Base-by-base conservation (phyloP, 2,797 vertebrate genomes). In the Danio tinwini region DNA sequence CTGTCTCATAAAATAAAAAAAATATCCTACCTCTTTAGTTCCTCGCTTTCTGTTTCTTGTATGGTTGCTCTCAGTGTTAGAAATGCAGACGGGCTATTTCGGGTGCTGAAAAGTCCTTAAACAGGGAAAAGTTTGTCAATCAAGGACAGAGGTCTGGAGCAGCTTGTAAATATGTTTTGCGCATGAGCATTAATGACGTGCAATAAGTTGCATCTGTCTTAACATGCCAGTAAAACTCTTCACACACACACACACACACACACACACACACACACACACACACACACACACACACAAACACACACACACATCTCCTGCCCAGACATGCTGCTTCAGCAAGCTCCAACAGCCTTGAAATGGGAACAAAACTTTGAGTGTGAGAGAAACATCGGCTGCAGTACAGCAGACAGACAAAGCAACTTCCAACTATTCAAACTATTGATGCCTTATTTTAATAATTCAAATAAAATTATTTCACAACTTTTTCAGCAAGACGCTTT, bases 321-420 rank as follows among this genome's bases (percentile, higher is more conserved):
- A 78, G 78, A 81, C 84, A 75, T 78, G 84, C 78, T 50, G 47
- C 59, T 74, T 83, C 65, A 83, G 74, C 74, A 82, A 72, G 67
- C 80, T 74, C 81, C 70, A 83, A 85, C 75, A 71, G 12, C 58
- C 70, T 72, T 85, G 78, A 59, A 55, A 78, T 77, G 56, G 76
- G 21, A 76, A 74, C 49, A 67, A 70, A 1, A n/a, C n/a, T n/a
- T 67, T 39, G 42, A 73, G 42, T 44, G 42, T 47, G 73, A 37
- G 59, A 76, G 64, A 45, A 21, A 76, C 21, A 8, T 76, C 6
- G 19, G 74, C 37, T 65, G 42, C 64, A 29, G 64, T 50, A 12
- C 9, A 61, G 39, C 6, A 50, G 7, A 58, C 52, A 71, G 47
- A 80, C 47, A 73, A 21, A 73, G 14, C 14, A 56, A 29, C 40